phyloP scores from a whole-genome alignment of 2,888 invertebrate species.

The Cinara cedri region DNA sequence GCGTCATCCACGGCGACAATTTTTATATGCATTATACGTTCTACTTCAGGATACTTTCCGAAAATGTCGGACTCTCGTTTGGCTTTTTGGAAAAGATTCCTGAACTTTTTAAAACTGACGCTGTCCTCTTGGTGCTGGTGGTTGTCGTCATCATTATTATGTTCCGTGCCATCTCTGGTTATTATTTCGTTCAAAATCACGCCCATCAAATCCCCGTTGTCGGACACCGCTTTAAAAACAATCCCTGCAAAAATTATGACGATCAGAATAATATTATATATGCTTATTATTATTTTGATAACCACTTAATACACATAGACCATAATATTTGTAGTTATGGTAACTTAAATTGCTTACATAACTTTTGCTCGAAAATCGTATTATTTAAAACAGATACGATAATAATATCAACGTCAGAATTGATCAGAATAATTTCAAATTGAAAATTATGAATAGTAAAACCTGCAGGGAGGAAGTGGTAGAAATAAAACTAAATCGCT shows the following conservation, averaged over 20 bases:
- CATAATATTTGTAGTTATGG: no score
- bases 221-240: slow-evolving; percentile 70
- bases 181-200: slow-evolving; percentile 66
- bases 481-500: no score
- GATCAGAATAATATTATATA: background rate
- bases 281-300: no score
- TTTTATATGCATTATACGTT: slow-evolving; percentile 69
- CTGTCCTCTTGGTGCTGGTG: slow-evolving; percentile 63
- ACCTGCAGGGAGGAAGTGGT: no score
- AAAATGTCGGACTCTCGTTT: slow-evolving; percentile 68
- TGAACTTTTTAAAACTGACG: slow-evolving; percentile 70
- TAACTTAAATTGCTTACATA: no score
- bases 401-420: no score
- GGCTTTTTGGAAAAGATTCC: slow-evolving; percentile 68
- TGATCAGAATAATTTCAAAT: no score
- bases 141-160: slow-evolving; percentile 65
- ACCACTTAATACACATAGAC: no score
- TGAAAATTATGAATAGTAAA: no score
- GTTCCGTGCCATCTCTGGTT: slow-evolving; percentile 62
- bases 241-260: slow-evolving; percentile 61
- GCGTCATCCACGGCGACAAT: slow-evolving; percentile 72
- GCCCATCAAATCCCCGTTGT: slow-evolving; percentile 68
- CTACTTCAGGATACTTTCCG: slow-evolving; percentile 67
- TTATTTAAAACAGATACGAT: no score
- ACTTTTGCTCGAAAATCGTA: no score